These are phyloP conservation scores for Cirrhinus mrigala DNA, from an alignment of 2,797 vertebrate species.

Conservation along the genomic window DNA sequence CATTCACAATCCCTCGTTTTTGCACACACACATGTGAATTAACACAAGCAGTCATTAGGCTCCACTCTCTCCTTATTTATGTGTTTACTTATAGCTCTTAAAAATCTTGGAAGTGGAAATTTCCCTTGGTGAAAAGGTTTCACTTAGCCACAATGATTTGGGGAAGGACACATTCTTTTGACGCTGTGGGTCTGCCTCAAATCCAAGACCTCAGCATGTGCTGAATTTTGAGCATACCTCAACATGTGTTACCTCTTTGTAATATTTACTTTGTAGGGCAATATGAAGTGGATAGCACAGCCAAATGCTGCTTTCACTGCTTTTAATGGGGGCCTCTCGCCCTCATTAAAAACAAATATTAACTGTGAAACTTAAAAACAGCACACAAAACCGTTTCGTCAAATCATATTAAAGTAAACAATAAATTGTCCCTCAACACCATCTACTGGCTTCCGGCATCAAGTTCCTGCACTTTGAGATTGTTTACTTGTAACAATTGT, in stretches of 20 bases:
- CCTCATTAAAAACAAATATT: constrained; percentile 75
- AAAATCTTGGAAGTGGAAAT: constrained; percentile 4
- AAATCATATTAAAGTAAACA: constrained; percentile 65
- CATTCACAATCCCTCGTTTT: constrained; percentile 50
- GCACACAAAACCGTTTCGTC: constrained; percentile 67
- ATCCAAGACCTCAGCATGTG: constrained; percentile 73
- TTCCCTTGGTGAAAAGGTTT: constrained; percentile 28
- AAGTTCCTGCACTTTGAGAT: background rate
- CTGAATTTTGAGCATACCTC: constrained; percentile 77
- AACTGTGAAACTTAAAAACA: constrained; percentile 73
- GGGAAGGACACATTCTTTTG: constrained; percentile 42
- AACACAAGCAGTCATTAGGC: constrained; percentile 36
- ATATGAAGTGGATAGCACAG: constrained; percentile 78
- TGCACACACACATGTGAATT: constrained; percentile 50
- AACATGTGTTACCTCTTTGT: constrained; percentile 84
- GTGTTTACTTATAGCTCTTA: constrained; percentile 36
- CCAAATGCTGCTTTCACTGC: constrained; percentile 62
- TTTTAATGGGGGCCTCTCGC: constrained; percentile 37
- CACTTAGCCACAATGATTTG: background rate
- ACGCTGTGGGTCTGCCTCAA: constrained; percentile 56
- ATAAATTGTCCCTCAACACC: constrained; percentile 56
- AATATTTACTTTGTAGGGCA: constrained; percentile 82
- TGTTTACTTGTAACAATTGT: background rate
- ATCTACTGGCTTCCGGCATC: constrained; percentile 41
- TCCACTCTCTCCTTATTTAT: constrained; percentile 34